Evolutionary conservation across 2,797 vertebrate genomes (phyloP).

Genomic region (Taeniopygia guttata): DNA sequence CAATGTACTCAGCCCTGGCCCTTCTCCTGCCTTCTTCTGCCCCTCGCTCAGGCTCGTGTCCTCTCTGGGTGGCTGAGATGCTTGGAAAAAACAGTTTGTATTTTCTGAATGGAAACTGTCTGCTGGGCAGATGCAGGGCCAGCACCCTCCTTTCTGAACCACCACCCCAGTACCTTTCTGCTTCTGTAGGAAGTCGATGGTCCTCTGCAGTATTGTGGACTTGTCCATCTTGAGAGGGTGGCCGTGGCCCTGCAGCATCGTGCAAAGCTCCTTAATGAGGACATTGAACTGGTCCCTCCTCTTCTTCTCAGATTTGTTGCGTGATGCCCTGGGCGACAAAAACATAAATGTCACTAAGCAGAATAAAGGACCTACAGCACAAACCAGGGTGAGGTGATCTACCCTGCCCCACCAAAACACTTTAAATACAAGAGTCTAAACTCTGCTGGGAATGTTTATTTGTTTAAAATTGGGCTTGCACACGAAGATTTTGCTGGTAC

Average conservation of each 20-base stretch:
- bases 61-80: not conserved
- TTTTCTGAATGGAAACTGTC: not conserved
- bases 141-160: not conserved
- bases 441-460: not conserved
- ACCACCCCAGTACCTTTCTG: constrained; percentile 81
- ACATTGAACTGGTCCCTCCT: constrained; percentile 84
- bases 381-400: not conserved
- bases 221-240: constrained; percentile 87
- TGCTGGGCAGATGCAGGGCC: not conserved
- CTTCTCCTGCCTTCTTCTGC: not conserved
- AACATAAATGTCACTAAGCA: not conserved
- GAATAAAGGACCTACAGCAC: not conserved
- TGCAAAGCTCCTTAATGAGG: constrained; percentile 86
- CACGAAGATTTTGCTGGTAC: not conserved
- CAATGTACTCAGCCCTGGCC: not conserved
- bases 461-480: not conserved
- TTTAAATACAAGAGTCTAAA: not conserved
- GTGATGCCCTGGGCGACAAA: constrained; percentile 76
- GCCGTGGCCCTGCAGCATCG: constrained; percentile 87
- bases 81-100: not conserved
- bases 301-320: constrained; percentile 86
- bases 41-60: not conserved
- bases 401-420: not conserved
- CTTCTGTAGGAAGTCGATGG: constrained; percentile 85
- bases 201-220: constrained; percentile 85